Base-by-base conservation (phyloP, 2,797 vertebrate genomes). In the Sternarchorhynchus goeldii region DNA sequence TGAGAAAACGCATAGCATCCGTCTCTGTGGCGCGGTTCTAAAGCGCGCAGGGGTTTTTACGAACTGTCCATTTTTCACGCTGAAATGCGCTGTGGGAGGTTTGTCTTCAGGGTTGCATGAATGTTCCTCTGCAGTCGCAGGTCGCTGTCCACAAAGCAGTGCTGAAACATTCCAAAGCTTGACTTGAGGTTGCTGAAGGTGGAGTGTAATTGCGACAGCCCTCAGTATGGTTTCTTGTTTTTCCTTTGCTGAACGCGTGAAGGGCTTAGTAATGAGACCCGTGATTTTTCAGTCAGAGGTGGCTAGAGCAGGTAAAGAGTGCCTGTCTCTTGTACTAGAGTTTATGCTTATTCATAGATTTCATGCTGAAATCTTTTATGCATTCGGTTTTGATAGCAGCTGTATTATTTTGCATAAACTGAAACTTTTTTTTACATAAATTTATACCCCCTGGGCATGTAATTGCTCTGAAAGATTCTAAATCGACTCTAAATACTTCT, bases 21-120 rank as follows among this genome's bases (percentile, higher is more conserved):
- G 62, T 66, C 55, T 64, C 29, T 53, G n/a, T 34, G 34, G 34
- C 31, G 2, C 14, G 1, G 16, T 8, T 57, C 31, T 31, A 66
- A 6, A n/a, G 20, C 50, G 62, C 18, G 31, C 41, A 69, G 41
- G 3, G 16, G 18, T 41, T 55, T 64, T 75, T 34, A 67, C 72
- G 85, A 87, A 84, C 85, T 86, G 88, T 90, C 86, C 88, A 36
- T 86, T 89, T 80, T 79, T 73, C 83, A 76, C 78, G 83, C 87
- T 86, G 87, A 89, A 90, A 88, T 86, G 81, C 71, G 80, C 86
- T 84, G 75, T 72, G 53, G 82, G 84, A 31, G 59, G 29, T n/a
- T 76, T 79, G 77, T 20, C 69, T 86, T 79, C 76, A 55, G 56
- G 36, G 39, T 21, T 84, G 81, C 86, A 73, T 81, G 77, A 55